Base-by-base conservation (phyloP, 92 coral and sea anemone species). In the Muricea muricata region DNA sequence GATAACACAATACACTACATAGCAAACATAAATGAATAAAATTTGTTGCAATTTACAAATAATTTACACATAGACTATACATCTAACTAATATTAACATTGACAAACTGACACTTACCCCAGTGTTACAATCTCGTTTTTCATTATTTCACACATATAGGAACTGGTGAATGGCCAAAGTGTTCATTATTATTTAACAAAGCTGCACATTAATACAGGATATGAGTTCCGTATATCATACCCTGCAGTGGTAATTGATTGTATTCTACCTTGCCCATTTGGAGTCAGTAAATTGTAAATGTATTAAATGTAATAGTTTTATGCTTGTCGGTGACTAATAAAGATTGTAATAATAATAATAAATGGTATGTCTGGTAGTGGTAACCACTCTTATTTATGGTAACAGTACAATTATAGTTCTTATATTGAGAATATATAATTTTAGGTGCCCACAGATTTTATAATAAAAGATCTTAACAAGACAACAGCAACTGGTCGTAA, bases 221-320 rank as follows among this genome's bases (percentile, higher is more conserved):
- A 95, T 77, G 98, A 95, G 77, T 73, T 95, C 69, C 92, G 98
- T 45, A 81, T 95, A 65, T 95, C 98, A 39, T 95, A 95, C 65
- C 93, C 91, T 23, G 93, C 98, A 30, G 92, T 94, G 70, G 98
- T 95, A 89, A 20, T 79, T 23, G 18, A 26, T 34, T 72, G n/a
- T 18, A 45, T 28, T 4, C 21, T 41, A 9, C 29, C 50, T 12
- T n/a, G n/a, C n/a, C n/a, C n/a, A n/a, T n/a, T n/a, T n/a, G n/a
- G n/a, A n/a, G n/a, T n/a, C n/a, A n/a, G n/a, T n/a, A n/a, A n/a
- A n/a, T n/a, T n/a, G n/a, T n/a, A n/a, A n/a, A n/a, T n/a, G n/a
- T n/a, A n/a, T n/a, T n/a, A n/a, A n/a, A n/a, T n/a, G n/a, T n/a
- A n/a, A n/a, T n/a, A n/a, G n/a, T n/a, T n/a, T n/a, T n/a, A n/a